These are phyloP conservation scores for Ariopsis seemanni DNA, from an alignment of 2,113 vertebrate species.

Conservation along the genomic window DNA sequence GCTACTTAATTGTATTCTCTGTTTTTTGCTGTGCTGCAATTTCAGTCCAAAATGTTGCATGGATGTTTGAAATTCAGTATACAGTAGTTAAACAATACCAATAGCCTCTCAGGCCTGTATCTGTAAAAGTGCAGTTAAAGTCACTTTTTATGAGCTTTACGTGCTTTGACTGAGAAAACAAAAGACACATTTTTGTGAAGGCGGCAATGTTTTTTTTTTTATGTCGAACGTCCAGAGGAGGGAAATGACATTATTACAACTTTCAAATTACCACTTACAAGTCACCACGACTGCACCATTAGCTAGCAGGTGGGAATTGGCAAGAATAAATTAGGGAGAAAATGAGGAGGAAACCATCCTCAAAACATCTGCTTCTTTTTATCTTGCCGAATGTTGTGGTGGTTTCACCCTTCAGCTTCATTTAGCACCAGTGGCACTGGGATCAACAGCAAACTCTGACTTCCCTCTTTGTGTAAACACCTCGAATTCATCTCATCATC, in stretches of 20 bases:
- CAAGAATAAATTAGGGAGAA: neutral
- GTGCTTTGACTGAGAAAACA: neutral
- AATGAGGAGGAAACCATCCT: neutral
- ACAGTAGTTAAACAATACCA: neutral
- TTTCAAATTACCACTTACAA: neutral
- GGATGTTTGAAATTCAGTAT: neutral
- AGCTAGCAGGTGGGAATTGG: neutral
- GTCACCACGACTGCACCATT: neutral
- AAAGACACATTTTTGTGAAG: neutral
- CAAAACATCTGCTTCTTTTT: neutral
- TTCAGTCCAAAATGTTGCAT: neutral
- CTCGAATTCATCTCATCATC: neutral
- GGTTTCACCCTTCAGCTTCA: conserved; percentile 4
- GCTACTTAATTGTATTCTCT: neutral
- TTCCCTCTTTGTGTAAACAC: neutral
- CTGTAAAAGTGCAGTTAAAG: neutral
- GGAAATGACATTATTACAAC: neutral
- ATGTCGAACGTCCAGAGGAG: neutral
- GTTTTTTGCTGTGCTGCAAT: neutral
- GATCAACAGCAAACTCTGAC: neutral
- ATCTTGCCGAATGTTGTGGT: neutral
- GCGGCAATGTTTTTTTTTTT: neutral
- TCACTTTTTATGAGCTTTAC: neutral
- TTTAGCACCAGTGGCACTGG: neutral
- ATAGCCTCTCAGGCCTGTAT: neutral